These are phyloP conservation scores for Dicaeum eximium DNA, from an alignment of 2,113 vertebrate genomes.

Conservation along the genomic window DNA sequence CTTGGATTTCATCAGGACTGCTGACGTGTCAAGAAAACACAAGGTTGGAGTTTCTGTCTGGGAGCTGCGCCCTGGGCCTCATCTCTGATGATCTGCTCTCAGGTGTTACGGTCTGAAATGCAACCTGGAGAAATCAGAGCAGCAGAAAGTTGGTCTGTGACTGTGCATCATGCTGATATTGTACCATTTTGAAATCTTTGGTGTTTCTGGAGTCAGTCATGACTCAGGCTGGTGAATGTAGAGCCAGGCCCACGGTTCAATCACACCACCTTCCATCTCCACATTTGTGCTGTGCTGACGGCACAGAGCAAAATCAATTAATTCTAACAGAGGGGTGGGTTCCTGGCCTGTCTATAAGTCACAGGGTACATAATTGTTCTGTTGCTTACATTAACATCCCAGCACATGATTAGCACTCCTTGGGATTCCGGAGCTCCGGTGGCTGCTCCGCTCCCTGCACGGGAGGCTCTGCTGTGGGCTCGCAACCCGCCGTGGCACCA, in stretches of 20 bases:
- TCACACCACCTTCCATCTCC: background rate
- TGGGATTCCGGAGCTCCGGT: conserved; percentile 8
- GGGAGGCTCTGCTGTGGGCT: background rate
- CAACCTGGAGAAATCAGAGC: background rate
- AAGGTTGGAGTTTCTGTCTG: background rate
- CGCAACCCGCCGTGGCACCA: background rate
- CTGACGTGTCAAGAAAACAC: background rate
- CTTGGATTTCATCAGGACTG: background rate
- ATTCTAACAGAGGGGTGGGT: conserved; percentile 40
- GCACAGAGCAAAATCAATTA: conserved; percentile 65
- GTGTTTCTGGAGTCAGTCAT: background rate
- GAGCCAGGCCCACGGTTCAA: conserved; percentile 1
- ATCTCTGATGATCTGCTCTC: background rate
- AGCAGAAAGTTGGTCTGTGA: background rate
- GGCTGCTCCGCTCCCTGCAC: conserved; percentile 16
- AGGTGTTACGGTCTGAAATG: background rate
- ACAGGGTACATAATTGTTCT: conserved; percentile 62
- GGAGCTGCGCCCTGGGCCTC: background rate
- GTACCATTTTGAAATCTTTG: background rate
- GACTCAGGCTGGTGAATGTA: background rate
- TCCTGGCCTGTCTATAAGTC: conserved; percentile 50
- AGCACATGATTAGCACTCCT: conserved; percentile 39
- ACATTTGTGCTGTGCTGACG: conserved; percentile 27
- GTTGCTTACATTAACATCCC: conserved; percentile 65
- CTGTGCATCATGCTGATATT: fast-evolving